phyloP scores from a whole-genome alignment of 2,113 vertebrate species.

The Psophia crepitans region DNA sequence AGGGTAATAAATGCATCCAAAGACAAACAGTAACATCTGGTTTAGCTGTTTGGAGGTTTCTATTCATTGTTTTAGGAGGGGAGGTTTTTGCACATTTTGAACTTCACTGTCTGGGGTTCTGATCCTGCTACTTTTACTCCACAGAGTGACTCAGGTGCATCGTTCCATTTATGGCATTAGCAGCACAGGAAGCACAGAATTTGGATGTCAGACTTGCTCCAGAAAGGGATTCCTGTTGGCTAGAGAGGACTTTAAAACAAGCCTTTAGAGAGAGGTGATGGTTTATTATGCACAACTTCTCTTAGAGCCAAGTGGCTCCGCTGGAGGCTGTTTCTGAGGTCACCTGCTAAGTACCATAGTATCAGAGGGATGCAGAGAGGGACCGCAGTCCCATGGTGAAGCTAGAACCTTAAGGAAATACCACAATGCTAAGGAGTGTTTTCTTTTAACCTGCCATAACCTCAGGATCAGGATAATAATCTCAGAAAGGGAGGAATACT shows the following conservation, averaged over 20 bases:
- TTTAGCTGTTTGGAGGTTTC: not conserved
- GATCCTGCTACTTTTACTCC: not conserved
- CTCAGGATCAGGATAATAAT: not conserved
- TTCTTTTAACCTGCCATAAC: not conserved
- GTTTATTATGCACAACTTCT: not conserved
- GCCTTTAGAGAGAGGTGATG: rapidly evolving
- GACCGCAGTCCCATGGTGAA: no score
- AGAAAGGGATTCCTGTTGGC: not conserved
- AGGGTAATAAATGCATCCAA: not conserved
- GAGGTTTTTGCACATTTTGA: not conserved
- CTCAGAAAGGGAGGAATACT: not conserved
- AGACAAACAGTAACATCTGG: not conserved
- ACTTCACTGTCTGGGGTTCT: not conserved
- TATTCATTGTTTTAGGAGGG: not conserved
- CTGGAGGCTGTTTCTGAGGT: not conserved
- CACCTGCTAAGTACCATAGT: not conserved
- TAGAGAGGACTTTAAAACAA: not conserved
- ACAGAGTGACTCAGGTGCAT: not conserved
- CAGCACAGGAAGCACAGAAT: not conserved
- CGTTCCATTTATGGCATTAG: not conserved
- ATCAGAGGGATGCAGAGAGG: not conserved
- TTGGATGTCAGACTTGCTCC: not conserved
- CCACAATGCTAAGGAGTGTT: not conserved
- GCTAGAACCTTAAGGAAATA: not conserved
- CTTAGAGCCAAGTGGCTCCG: not conserved